These are phyloP conservation scores for Actenoides lindsayi DNA, from an alignment of 2,113 vertebrate species.

Conservation along the genomic window DNA sequence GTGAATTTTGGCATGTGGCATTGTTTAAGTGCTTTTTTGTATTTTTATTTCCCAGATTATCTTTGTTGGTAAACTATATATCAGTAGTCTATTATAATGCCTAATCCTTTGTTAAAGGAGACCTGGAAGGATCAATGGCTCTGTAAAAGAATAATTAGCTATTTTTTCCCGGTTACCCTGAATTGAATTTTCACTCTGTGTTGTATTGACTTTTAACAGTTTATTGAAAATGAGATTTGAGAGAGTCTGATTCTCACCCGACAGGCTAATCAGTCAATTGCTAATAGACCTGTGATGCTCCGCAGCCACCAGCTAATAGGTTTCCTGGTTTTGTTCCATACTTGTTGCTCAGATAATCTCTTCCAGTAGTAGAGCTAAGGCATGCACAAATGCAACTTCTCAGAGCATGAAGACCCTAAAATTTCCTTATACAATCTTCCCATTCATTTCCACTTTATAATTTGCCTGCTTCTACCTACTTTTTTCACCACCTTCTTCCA, in stretches of 20 bases:
- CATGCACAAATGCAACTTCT: background rate
- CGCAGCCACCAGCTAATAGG: slow-evolving; percentile 38
- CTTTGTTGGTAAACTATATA: background rate
- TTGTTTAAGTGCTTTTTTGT: background rate
- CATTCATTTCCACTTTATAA: background rate
- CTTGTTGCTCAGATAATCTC: slow-evolving; percentile 27
- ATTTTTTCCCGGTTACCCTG: slow-evolving; percentile 39
- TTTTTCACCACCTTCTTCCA: background rate
- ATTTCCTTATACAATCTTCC: background rate
- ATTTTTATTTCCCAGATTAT: background rate
- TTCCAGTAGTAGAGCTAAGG: background rate
- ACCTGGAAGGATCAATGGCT: slow-evolving; percentile 29
- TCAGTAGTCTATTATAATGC: background rate
- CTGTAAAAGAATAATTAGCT: slow-evolving; percentile 72
- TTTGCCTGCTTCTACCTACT: background rate
- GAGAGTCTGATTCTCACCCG: slow-evolving; percentile 11
- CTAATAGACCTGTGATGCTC: slow-evolving; percentile 64
- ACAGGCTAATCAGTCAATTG: slow-evolving; percentile 64
- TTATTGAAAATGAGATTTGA: slow-evolving; percentile 69
- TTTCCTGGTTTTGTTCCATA: slow-evolving; percentile 43
- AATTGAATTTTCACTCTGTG: slow-evolving; percentile 72
- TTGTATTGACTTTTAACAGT: slow-evolving; percentile 67
- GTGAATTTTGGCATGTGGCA: background rate
- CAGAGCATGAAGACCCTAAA: background rate
- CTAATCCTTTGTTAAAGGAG: background rate